phyloP scores from a whole-genome alignment of 2,797 vertebrate species.

The Ficedula albicollis region DNA sequence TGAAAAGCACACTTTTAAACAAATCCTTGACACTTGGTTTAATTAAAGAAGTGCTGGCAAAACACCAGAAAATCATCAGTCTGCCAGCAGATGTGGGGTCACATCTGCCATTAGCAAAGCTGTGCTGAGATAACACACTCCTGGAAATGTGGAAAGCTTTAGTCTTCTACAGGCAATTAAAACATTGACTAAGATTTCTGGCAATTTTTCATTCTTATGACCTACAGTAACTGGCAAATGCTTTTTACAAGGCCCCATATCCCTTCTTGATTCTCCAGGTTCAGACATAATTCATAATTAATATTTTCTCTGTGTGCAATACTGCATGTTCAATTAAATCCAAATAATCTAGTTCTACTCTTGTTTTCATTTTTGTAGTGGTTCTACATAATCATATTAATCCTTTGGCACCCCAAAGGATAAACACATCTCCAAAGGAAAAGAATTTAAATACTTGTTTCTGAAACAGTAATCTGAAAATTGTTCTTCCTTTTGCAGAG shows the following conservation, averaged over 20 bases:
- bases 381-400: background rate
- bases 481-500: background rate
- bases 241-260: background rate
- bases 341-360: background rate
- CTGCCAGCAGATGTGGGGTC: background rate
- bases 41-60: background rate
- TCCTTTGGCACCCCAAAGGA: background rate
- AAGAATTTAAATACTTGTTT: background rate
- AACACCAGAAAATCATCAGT: background rate
- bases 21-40: background rate
- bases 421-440: background rate
- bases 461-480: background rate
- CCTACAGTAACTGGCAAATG: background rate
- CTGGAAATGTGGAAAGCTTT: background rate
- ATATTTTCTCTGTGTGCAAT: background rate
- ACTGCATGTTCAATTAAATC: background rate
- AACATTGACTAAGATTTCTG: background rate
- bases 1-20: background rate
- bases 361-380: background rate
- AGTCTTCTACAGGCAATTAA: conserved; percentile 26
- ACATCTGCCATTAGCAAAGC: background rate
- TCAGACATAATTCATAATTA: background rate
- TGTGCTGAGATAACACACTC: background rate
- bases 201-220: background rate
- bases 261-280: background rate